Evolutionary conservation across 2,797 vertebrate genomes (phyloP), one percentile per base, ranked within the genome.

Genomic region (Scleropages formosus): DNA sequence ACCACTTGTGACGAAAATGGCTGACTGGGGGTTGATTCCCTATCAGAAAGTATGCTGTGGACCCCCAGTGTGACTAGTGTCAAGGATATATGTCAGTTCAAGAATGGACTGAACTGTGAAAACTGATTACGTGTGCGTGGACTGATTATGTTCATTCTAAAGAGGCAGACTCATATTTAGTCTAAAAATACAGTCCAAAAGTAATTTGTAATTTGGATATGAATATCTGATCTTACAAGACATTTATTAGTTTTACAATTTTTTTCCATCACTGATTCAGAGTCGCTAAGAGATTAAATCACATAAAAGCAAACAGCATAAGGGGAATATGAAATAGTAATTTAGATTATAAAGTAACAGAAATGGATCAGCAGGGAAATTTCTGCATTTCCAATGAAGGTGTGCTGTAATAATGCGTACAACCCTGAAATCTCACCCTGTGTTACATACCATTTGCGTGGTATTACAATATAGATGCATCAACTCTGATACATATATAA

Each of bases 391-490:
- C 47, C 46, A 51, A 26, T 24, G 67, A 69, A 12, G 46, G 47
- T 10, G 46, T 53, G 22, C 39, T 47, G 49, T 51, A 24, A 68
- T 47, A 51, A 26, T 15, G 49, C 20, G 22, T 10, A 56, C 7
- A 26, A 16, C 47, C 47, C 24, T 47, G 31, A 47, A 49, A 68
- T 20, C 13, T 44, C 46, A 68, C 53, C 53, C 11, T 11, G 11
- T 56, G 53, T 56, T 18, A 10, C 7, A 39, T 39, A 6, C 31
- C 39, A n/a, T 22, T 68, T 51, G 22, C 39, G 47, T 24, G 51
- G 49, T 68, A 68, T 24, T 47, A 51, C 49, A 47, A 66, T n/a
- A 68, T 11, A 66, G 15, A 71, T 20, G 11, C 70, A 31, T 71
- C n/a, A 27, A 56, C 27, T 53, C 15, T 11, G 24, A 56, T 58